Evolutionary conservation across 2,113 vertebrate genomes (phyloP), one percentile per base, ranked within the genome.

Genomic region (Rhagologus leucostigma): DNA sequence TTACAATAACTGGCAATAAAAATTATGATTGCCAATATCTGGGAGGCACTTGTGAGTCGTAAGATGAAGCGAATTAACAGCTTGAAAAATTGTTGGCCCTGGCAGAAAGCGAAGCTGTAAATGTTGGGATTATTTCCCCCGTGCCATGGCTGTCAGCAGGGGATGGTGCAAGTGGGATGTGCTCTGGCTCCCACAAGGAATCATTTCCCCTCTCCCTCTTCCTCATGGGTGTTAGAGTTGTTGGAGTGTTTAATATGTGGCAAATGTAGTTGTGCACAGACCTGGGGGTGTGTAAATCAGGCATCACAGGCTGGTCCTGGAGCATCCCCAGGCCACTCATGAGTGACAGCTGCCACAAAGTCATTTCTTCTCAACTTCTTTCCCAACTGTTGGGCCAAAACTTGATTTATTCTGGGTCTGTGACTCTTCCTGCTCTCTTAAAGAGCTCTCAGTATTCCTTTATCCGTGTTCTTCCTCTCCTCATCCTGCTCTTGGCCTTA

Each of bases 1-100:
- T 46, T 27, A 67, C 95, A 96, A 94, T 71, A 97, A 96, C 75
- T 42, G 93, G 93, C 95, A 78, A 93, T 97, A 97, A 97, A 97
- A 97, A 96, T 94, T 64, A 94, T 71, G 94, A 97, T 97, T 97
- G 97, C 96, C 95, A 91, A 94, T 96, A 96, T 97, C 97, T 97
- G 92, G 90, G 84, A 97, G 95, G 95, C 97, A 14, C 96, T 95
- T 4, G 84, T 49, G 91, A 95, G 79, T 52, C 37, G 27, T 59
- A 42, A 93, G 93, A 97, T 74, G 95, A 75, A 95, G 92, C 5
- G 82, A 96, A 97, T 97, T 96, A 97, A 97, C 97, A 96, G 97
- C 95, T 97, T 97, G 97, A 97, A 91, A 97, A 97, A 97, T 96
- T 57, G 96, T 55, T 84, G 96, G 94, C n/a, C 74, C 79, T 50